Base-by-base conservation (phyloP, 2,888 invertebrate genomes). In the Chrysomela aeneicollis region DNA sequence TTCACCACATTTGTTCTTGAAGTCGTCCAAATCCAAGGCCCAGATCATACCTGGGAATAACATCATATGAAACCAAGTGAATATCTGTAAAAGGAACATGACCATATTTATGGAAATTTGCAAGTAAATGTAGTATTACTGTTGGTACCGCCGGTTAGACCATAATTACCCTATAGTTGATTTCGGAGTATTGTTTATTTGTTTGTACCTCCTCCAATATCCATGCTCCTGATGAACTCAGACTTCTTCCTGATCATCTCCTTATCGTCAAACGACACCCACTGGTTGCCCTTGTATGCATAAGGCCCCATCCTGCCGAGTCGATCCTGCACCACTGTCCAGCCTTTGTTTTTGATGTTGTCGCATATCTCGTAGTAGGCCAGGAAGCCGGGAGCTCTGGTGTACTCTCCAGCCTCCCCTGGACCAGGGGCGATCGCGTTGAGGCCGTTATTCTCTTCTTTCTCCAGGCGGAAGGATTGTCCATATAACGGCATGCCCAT, bases 311-410 rank as follows among this genome's bases (percentile, higher is more conserved):
- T 92, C 53, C 93, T 86, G 12, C 88, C 86, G 55, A 89, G 82
- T 0, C 90, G 87, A 78, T 95, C 94, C 77, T 93, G 88, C 0
- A 94, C 90, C 0, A 94, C 89, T 2, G 87, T 90, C 92, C 94
- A 94, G 1, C 90, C 92, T 62, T 89, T 88, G 70, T 89, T 88
- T 69, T 87, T 88, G 10, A 96, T 86, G 66, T 92, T 88, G 71
- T 94, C 90, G 78, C 95, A 95, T 74, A 95, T 94, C 89, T 95
- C 95, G 79, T 95, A 95, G 76, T 95, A 95, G 0, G 95, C 89
- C 58, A 96, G 83, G 81, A 95, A 95, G 21, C 95, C 95, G 32
- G 92, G 91, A 46, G 93, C 93, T 78, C 89, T 84, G 0, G 95
- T 95, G 74, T 89, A 93, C 82, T 93, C 91, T n/a, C 95, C 95